Percentiles rank a stretch among this genome's conserved stretches.
These are phyloP conservation scores for Seriola rivoliana DNA, from an alignment of 2,113 vertebrate genomes.

Conservation along the genomic window DNA sequence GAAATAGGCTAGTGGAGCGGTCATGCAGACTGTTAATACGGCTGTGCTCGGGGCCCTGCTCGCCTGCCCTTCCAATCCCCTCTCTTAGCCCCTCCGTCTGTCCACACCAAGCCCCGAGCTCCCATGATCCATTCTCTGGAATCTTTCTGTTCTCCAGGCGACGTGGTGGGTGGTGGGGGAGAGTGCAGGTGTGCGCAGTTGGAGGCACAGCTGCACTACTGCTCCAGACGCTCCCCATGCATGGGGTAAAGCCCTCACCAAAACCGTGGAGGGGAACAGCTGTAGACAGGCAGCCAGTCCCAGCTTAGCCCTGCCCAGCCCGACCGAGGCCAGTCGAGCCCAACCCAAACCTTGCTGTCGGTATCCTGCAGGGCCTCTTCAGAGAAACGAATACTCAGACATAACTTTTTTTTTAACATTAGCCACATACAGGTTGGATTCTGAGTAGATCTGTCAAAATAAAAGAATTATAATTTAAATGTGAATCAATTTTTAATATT, in stretches of 20 bases:
- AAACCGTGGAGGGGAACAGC: slow-evolving; percentile 75
- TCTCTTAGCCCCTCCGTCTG: slow-evolving; percentile 55
- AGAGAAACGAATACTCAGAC: slow-evolving; percentile 22
- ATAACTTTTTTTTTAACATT: background rate
- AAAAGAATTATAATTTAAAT: background rate
- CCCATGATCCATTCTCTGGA: slow-evolving; percentile 57
- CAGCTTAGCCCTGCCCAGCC: slow-evolving; percentile 50
- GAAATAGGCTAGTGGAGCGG: slow-evolving; percentile 57
- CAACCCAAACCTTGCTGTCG: slow-evolving; percentile 20
- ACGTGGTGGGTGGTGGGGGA: slow-evolving; percentile 76
- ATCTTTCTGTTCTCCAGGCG: slow-evolving; percentile 52
- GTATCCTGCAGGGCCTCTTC: slow-evolving; percentile 16
- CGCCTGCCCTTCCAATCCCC: slow-evolving; percentile 40
- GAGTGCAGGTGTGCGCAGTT: slow-evolving; percentile 82
- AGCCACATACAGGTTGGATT: slow-evolving; percentile 13
- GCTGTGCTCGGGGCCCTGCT: slow-evolving; percentile 30
- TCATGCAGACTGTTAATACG: slow-evolving; percentile 50
- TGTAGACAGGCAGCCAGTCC: slow-evolving; percentile 75
- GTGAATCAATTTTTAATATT: background rate
- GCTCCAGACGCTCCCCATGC: slow-evolving; percentile 74
- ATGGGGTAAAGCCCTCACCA: slow-evolving; percentile 74
- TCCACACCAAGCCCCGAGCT: slow-evolving; percentile 59
- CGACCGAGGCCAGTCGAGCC: slow-evolving; percentile 20
- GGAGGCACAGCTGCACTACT: slow-evolving; percentile 81
- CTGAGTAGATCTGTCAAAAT: slow-evolving; percentile 5